Percentiles rank a stretch among this genome's conserved stretches.
Evolutionary conservation across 2,797 vertebrate species (phyloP).

Genomic region (Leptoclinus maculatus): DNA sequence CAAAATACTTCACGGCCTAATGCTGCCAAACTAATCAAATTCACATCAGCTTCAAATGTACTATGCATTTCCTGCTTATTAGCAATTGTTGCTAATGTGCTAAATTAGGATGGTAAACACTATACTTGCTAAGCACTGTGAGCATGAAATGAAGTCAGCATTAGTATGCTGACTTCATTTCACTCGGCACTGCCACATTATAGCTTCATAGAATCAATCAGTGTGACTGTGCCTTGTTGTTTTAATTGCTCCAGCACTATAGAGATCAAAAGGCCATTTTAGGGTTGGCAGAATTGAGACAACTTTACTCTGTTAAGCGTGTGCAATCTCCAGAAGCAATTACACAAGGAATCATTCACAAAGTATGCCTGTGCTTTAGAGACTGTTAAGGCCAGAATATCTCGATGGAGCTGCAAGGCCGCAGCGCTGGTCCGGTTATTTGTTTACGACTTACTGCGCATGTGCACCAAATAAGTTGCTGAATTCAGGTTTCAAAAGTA

Average conservation of each 20-base stretch:
- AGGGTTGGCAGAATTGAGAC: constrained; percentile 3
- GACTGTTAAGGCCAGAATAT: too few species aligned
- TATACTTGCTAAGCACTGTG: neutral
- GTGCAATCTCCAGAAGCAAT: constrained; percentile 21
- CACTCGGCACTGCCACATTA: neutral
- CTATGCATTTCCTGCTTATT: neutral
- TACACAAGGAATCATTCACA: constrained; percentile 26
- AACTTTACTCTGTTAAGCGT: constrained; percentile 5
- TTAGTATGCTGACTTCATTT: neutral
- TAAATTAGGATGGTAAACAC: neutral
- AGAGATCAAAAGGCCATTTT: constrained; percentile 24
- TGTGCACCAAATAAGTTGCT: too few species aligned
- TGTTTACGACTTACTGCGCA: too few species aligned
- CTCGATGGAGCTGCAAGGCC: too few species aligned
- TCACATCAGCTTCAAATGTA: neutral
- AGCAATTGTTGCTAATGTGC: neutral
- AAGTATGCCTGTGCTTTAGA: constrained; percentile 17
- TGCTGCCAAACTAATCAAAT: neutral
- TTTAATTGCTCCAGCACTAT: constrained; percentile 1
- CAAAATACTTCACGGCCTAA: neutral
- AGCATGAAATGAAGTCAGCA: too few species aligned
- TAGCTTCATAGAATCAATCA: neutral
- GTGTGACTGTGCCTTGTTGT: neutral
- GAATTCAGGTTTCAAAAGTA: too few species aligned
- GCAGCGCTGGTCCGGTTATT: too few species aligned